Evolutionary conservation across 2,797 vertebrate species (phyloP), one percentile per base, ranked within the genome.

Genomic region (Pseudochaenichthys georgianus): DNA sequence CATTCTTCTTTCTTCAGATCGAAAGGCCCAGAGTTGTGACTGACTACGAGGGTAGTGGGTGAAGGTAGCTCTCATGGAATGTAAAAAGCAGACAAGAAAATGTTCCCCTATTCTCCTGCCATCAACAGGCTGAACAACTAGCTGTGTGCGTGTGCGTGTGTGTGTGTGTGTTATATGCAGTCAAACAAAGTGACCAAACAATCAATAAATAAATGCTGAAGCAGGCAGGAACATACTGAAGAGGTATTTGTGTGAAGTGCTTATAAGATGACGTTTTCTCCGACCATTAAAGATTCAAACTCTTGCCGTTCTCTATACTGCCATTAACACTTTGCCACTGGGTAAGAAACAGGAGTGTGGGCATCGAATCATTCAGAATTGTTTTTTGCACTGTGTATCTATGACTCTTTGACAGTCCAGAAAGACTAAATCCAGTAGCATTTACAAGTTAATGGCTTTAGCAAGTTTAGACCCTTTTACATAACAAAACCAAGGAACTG

Each of bases 231-330:
- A 89, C 80, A 81, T 87, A 88, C 80, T 89, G 80, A 87, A 88
- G 92, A 91, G 81, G 86, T 93, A 91, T 89, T 82, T 82, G 70
- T 91, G 92, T 93, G 88, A 95, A 95, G 94, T 95, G 94, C 94
- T 95, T 83, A 85, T 82, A 92, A 55, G 65, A 80, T 81, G 85
- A 88, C 75, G 16, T 81, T 78, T 66, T 72, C 81, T 85, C 78
- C 47, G 53, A 91, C 73, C 73, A 67, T 75, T 67, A 61, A 70
- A 68, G 70, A 82, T 78, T 89, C 71, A 67, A 86, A 80, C 85
- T 86, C 83, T 86, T 46, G 82, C 77, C 83, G 78, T 63, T 65
- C 77, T 76, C 67, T 66, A 17, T 74, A 59, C 85, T 74, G 85
- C 85, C 68, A 15, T 38, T 77, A 57, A 73, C 74, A 78, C 84